Evolutionary conservation across 1,140 invertebrate species (phyloP).

Genomic region (Leptinotarsa defecta): DNA sequence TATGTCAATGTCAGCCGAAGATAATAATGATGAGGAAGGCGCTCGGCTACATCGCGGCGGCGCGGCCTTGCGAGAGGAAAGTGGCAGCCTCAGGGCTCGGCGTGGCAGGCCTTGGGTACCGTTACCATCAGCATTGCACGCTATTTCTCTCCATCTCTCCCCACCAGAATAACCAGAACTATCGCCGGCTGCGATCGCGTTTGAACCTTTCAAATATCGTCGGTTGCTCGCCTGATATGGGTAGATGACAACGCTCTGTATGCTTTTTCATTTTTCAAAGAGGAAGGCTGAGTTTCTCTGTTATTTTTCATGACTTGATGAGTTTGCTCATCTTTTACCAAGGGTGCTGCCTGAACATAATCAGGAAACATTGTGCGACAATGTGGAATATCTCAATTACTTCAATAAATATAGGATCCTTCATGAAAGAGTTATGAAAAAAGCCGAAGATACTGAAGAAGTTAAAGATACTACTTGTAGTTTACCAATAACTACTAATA

Average conservation of each 20-base stretch:
- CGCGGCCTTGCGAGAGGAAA: slow-evolving; percentile 50
- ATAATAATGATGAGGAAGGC: slow-evolving; percentile 33
- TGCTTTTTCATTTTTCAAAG: too few relatives aligned
- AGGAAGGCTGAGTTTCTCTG: not conserved
- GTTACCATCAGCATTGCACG: slow-evolving; percentile 38
- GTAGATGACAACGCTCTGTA: too few relatives aligned
- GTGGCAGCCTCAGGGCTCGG: slow-evolving; percentile 44
- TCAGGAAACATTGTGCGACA: too few relatives aligned
- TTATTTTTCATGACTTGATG: not conserved
- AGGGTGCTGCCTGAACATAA: too few relatives aligned
- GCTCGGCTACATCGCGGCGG: slow-evolving; percentile 38
- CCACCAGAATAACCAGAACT: slow-evolving; percentile 26
- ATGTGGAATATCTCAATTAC: too few relatives aligned
- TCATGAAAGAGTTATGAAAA: too few relatives aligned
- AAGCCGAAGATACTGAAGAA: too few relatives aligned
- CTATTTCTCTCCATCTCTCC: slow-evolving; percentile 13
- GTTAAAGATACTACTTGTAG: too few relatives aligned
- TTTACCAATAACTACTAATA: too few relatives aligned
- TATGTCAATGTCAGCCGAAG: slow-evolving; percentile 21
- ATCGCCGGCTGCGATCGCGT: slow-evolving; percentile 23
- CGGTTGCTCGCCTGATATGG: too few relatives aligned
- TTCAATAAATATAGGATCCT: too few relatives aligned
- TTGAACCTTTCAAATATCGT: not conserved
- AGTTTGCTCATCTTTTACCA: too few relatives aligned
- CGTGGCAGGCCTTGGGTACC: slow-evolving; percentile 50